Base-by-base conservation (phyloP, 2,888 invertebrate species). In the Lagria hirta region DNA sequence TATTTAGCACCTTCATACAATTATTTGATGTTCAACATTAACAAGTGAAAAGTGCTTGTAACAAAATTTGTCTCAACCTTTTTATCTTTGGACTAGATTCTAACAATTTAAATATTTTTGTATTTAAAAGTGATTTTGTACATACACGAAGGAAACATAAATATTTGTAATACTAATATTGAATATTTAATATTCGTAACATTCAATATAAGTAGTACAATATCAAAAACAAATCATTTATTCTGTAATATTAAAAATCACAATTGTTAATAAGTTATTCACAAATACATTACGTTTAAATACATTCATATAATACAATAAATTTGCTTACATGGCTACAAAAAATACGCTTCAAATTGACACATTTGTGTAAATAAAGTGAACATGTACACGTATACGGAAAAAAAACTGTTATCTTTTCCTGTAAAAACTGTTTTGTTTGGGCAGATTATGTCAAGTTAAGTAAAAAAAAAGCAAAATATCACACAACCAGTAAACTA, bases 31-130 rank as follows among this genome's bases (percentile, higher is more conserved):
- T 40, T 32, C 18, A 40, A 40, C 21, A 24, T 33, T 33, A 40
- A 40, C 30, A 32, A 32, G 21, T 29, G 21, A 41, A 45, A 38
- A 40, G 35, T 45, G 46, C 29, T 43, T 27, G n/a, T n/a, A 34
- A 42, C 23, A 42, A 42, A 41, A 40, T 48, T 30, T 50, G 55
- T 52, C 49, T 51, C 54, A 55, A 48, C 28, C 21, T 43, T 47
- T 38, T 54, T 32, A 52, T 53, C 54, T 56, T 56, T 54, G 54
- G 56, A 56, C 56, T 56, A 56, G 56, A 56, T 56, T 54, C 51
- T 41, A 51, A 49, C 43, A 45, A 50, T 41, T 47, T 17, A 49
- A 30, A 37, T 12, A 33, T 33, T 23, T 30, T 37, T 38, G 29
- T 11, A 28, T 35, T 42, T 22, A 29, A 40, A 49, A 45, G 20